Conservation (phyloP, 1,140 invertebrate species). For the Aphelenchoides besseyi region DNA sequence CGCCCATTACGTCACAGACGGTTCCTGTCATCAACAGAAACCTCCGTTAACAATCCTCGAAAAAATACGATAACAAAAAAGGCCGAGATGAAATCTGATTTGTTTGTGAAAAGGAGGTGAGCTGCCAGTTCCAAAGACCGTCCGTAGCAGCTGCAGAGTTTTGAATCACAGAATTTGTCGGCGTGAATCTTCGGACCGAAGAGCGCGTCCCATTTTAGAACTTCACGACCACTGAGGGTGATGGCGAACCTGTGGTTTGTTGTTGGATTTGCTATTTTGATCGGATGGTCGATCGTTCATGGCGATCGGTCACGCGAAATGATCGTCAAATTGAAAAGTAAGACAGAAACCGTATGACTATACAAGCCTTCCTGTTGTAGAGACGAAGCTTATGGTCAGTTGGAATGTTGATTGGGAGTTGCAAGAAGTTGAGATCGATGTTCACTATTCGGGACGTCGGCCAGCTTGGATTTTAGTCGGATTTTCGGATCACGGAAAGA, state of each 20-base stretch:
- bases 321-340: slow-evolving; percentile 13
- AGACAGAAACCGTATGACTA: not conserved
- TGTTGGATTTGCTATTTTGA: not conserved
- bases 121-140: no score
- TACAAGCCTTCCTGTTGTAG: not conserved
- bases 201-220: not conserved
- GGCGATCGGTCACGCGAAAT: not conserved
- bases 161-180: not conserved
- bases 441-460: slow-evolving; percentile 32
- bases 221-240: not conserved
- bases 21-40: no score
- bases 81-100: no score
- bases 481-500: slow-evolving; percentile 82
- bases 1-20: no score
- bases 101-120: no score
- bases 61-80: no score
- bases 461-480: slow-evolving; percentile 77
- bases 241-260: not conserved
- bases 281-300: not conserved
- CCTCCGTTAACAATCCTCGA: no score
- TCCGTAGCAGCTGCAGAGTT: not conserved
- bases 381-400: slow-evolving; percentile 9
- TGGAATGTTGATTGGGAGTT: slow-evolving; percentile 46
- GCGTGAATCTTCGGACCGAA: not conserved
- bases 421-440: slow-evolving; percentile 43